Evolutionary conservation across 2,888 invertebrate species (phyloP), one percentile per base, ranked within the genome.

Genomic region (Yponomeuta sedellus): DNA sequence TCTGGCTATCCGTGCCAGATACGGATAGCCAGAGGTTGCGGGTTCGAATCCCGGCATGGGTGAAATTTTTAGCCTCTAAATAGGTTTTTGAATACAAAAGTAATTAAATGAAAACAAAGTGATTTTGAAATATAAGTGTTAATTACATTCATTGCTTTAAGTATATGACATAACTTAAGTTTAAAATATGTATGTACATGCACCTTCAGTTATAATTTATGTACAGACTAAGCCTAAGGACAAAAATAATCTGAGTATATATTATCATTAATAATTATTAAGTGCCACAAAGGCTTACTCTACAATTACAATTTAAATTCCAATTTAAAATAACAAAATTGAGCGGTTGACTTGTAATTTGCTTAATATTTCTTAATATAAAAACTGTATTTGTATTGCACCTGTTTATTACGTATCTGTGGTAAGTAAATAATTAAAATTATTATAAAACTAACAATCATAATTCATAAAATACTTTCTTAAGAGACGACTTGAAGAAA

Each of bases 361-460:
- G 12, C 58, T 58, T 58, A 58, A 5, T 11, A n/a, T 12, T 20
- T 61, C 12, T 28, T 40, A 63, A 58, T 34, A 67, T 39, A 66
- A 25, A 20, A 61, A 66, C 68, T 71, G 69, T 68, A 71, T 69
- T 69, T 70, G 72, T 73, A 71, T 76, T 76, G 75, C 76, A 77
- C 77, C 73, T 69, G 70, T 67, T 65, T 70, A 68, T 65, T 70
- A 63, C 66, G 68, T 70, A 68, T 66, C 66, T 66, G 65, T 63
- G 25, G 64, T 57, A 64, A 28, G 34, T 28, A 3, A 61, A 25
- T 61, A 63, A 20, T 40, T 63, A 63, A 63, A 44, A 16, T 22
- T 5, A 61, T 28, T 16, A 25, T 28, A 4, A 2, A 61, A 16
- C 25, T 61, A 61, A 28, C 11, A 22, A 61, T 28, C 34, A 16